A percentile compares a stretch with the other conserved stretches of the same genome.
phyloP scores from a whole-genome alignment of 2,888 invertebrate species.

The Ptilodon capucinus region DNA sequence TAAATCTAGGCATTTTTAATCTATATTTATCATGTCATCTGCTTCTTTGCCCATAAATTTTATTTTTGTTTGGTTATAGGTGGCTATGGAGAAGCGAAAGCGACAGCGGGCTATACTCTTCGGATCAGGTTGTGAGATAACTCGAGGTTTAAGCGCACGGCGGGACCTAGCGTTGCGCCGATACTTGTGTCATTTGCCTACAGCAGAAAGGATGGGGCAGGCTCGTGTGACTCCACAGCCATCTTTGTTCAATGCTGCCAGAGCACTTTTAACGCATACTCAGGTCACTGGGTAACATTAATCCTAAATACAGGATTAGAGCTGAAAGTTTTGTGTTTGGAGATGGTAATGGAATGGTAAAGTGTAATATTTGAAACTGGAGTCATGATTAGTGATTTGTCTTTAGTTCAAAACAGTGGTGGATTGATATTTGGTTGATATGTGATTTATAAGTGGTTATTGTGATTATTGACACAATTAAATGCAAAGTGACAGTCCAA shows the following conservation, averaged over 20 bases:
- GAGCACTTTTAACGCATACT: constrained; percentile 76
- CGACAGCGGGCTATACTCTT: constrained; percentile 86
- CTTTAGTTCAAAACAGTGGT: constrained; percentile 15
- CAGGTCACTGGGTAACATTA: constrained; percentile 64
- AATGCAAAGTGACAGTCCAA: constrained; percentile 19
- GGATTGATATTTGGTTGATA: constrained; percentile 21
- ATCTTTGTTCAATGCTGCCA: constrained; percentile 80
- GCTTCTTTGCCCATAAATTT: not conserved
- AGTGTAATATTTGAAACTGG: constrained; percentile 32
- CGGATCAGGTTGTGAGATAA: constrained; percentile 88
- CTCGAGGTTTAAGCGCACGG: constrained; percentile 90
- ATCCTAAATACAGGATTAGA: constrained; percentile 22
- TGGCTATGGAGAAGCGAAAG: constrained; percentile 82
- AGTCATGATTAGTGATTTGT: constrained; percentile 18
- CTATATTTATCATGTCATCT: not conserved
- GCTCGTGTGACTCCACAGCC: constrained; percentile 71
- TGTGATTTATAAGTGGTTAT: constrained; percentile 31
- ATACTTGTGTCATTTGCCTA: constrained; percentile 86
- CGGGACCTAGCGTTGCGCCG: constrained; percentile 89
- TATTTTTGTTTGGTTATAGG: constrained; percentile 59
- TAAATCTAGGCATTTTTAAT: constrained; percentile 4
- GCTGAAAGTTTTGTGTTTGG: constrained; percentile 23
- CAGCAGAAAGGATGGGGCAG: constrained; percentile 82
- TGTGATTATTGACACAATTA: constrained; percentile 16
- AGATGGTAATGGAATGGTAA: constrained; percentile 10